Evolutionary conservation across 2,797 vertebrate species (phyloP).

Genomic region (Pachyuromys duprasi): DNA sequence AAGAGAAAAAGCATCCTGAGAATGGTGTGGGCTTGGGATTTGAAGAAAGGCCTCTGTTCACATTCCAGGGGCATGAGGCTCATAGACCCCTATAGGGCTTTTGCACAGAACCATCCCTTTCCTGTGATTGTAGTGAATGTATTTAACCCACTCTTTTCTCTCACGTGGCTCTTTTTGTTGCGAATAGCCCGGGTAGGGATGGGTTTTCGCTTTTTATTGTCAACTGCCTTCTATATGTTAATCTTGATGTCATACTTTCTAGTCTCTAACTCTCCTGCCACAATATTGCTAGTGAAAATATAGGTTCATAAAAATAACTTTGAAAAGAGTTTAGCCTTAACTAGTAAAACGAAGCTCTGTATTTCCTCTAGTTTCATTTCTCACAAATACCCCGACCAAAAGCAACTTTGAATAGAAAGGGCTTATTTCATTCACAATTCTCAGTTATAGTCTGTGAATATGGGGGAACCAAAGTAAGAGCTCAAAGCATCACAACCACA

Average conservation of each 20-base stretch:
- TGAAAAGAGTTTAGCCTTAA: background rate
- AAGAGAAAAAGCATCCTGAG: background rate
- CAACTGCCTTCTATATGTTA: background rate
- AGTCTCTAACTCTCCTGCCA: too few relatives aligned
- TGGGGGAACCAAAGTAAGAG: background rate
- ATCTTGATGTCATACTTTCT: background rate
- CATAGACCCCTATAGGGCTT: background rate
- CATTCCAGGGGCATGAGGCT: too few relatives aligned
- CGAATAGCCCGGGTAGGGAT: background rate
- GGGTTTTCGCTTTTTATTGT: background rate
- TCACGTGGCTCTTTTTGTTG: background rate
- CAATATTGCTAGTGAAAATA: background rate
- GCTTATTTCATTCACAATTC: background rate
- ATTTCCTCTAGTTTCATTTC: background rate
- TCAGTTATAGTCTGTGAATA: background rate
- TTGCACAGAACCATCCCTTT: background rate
- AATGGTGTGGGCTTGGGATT: background rate
- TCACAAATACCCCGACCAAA: background rate
- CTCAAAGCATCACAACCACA: background rate
- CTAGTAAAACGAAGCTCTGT: background rate
- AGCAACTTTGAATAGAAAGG: background rate
- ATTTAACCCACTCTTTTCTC: background rate
- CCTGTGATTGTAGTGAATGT: background rate
- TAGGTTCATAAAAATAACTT: background rate
- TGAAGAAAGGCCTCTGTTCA: background rate